Evolutionary conservation across 2,113 vertebrate species (phyloP).

Genomic region (Sinocyclocheilus maitianheensis): DNA sequence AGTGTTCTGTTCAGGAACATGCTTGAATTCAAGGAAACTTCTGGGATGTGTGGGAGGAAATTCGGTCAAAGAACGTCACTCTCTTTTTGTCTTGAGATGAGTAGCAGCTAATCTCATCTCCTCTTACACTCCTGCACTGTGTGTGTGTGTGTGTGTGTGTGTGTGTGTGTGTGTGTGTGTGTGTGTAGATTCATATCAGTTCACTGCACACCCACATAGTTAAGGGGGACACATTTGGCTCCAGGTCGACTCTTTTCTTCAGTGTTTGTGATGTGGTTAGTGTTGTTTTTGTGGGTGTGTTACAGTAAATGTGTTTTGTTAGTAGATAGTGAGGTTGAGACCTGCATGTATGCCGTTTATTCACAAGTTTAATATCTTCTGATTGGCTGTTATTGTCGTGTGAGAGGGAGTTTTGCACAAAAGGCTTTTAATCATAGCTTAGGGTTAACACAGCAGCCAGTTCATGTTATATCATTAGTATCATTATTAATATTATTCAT

Average conservation of each 20-base stretch:
- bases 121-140: conserved; percentile 42
- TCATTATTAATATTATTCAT: no score
- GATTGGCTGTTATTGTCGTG: conserved; percentile 9
- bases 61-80: not conserved
- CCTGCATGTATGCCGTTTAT: not conserved
- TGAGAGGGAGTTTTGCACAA: not conserved
- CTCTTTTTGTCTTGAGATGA: conserved; percentile 28
- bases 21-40: conserved; percentile 6
- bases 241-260: not conserved
- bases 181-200: conserved; percentile 1
- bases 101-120: conserved; percentile 54
- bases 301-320: conserved; percentile 43
- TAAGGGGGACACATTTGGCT: not conserved
- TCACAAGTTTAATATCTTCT: not conserved
- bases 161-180: not conserved
- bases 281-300: not conserved
- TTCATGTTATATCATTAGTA: no score
- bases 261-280: not conserved
- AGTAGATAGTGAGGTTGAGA: conserved; percentile 10
- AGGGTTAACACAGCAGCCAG: no score
- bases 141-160: conserved; percentile 24
- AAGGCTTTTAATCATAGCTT: no score
- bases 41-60: conserved; percentile 18
- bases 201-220: conserved; percentile 36
- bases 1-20: not conserved